phyloP scores from a whole-genome alignment of 2,113 vertebrate genomes.

The Gadus chalcogrammus region DNA sequence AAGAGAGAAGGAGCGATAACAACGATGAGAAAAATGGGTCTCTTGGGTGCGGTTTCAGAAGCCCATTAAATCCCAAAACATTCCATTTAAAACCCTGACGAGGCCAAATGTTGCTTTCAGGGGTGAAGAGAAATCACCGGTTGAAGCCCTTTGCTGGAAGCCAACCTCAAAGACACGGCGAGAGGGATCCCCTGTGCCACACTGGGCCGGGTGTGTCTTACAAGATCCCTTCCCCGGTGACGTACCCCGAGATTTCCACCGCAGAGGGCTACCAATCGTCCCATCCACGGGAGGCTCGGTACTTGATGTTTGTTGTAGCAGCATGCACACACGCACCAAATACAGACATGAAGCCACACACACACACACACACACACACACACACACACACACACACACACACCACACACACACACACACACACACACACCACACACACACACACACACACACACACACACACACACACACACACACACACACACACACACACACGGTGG shows the following conservation, averaged over 20 bases:
- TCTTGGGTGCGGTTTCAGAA: slow-evolving; percentile 51
- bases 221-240: slow-evolving; percentile 41
- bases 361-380: slow-evolving; percentile 30
- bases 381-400: slow-evolving; percentile 34
- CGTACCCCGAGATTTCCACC: slow-evolving; percentile 33
- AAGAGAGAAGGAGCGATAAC: neutral
- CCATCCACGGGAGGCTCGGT: slow-evolving; percentile 32
- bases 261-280: slow-evolving; percentile 34
- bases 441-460: slow-evolving; percentile 31
- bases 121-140: slow-evolving; percentile 4
- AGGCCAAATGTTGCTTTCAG: slow-evolving; percentile 15
- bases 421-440: slow-evolving; percentile 38
- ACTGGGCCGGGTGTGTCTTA: neutral
- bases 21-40: slow-evolving; percentile 5
- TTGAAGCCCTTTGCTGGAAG: neutral
- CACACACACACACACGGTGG: slow-evolving; percentile 34
- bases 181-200: too few species aligned
- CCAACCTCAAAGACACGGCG: too few species aligned
- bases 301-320: slow-evolving; percentile 65
- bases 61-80: slow-evolving; percentile 24
- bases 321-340: neutral
- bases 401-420: slow-evolving; percentile 33
- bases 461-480: slow-evolving; percentile 32
- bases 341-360: slow-evolving; percentile 23
- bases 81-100: slow-evolving; percentile 31